Evolutionary conservation across 2,797 vertebrate species (phyloP).

Genomic region (Delichon dasypus): DNA sequence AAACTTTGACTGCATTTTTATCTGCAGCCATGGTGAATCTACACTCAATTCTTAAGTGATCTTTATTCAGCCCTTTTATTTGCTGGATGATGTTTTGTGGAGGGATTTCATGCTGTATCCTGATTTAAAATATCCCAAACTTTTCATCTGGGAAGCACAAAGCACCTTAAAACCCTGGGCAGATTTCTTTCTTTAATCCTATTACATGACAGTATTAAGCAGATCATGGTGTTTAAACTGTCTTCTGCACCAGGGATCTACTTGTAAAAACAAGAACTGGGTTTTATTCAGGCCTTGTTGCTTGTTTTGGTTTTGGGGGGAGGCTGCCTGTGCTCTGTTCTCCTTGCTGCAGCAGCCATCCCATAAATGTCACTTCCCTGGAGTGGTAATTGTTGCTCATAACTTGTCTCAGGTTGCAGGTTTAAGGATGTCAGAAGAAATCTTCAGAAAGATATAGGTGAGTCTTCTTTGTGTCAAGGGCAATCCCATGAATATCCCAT

Average conservation of each 20-base stretch:
- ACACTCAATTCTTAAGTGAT: neutral
- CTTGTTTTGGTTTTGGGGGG: neutral
- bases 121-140: neutral
- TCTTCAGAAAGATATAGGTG: constrained; percentile 86
- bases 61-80: neutral
- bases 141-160: neutral
- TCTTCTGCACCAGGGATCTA: neutral
- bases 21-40: neutral
- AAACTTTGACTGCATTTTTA: neutral
- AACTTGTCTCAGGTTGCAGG: constrained; percentile 81
- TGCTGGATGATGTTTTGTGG: neutral
- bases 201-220: neutral
- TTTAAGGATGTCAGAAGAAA: constrained; percentile 89
- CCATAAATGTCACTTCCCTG: neutral
- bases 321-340: neutral
- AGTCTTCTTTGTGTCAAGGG: neutral
- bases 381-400: neutral
- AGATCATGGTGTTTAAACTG: neutral
- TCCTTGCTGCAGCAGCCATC: neutral
- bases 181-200: neutral
- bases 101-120: neutral
- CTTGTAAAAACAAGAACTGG: neutral
- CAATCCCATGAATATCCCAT: neutral
- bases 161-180: neutral
- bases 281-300: neutral